Percentiles rank a stretch among this genome's conserved stretches.
These are phyloP conservation scores for Sycobia sp. DNA, from an alignment of 1,140 invertebrate species.

Conservation along the genomic window DNA sequence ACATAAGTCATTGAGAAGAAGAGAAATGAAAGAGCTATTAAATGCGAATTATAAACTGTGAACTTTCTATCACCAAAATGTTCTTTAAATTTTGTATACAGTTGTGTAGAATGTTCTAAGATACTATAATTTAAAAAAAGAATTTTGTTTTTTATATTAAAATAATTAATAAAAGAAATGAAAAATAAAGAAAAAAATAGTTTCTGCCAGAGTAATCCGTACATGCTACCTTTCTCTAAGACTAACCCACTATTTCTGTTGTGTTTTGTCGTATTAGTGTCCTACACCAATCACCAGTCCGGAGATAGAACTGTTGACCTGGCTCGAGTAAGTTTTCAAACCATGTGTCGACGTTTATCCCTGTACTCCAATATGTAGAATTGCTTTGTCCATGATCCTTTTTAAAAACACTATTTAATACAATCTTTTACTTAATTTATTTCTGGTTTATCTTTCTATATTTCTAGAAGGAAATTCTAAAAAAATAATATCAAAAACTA, in stretches of 20 bases:
- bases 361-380: constrained; percentile 40
- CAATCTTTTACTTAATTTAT: not conserved
- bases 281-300: constrained; percentile 81
- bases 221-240: constrained; percentile 12
- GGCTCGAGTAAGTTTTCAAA: constrained; percentile 76
- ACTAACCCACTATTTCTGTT: constrained; percentile 58
- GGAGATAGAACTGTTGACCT: constrained; percentile 84
- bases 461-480: no score
- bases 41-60: no score
- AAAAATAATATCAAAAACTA: no score
- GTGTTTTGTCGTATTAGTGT: constrained; percentile 68
- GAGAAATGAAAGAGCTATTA: no score
- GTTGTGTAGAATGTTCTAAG: not conserved
- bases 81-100: not conserved
- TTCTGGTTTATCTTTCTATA: not conserved
- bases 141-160: not conserved
- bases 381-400: constrained; percentile 32
- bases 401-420: constrained; percentile 23
- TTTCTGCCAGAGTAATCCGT: constrained; percentile 23
- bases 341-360: constrained; percentile 47
- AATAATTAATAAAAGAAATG: not conserved
- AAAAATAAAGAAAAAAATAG: not conserved
- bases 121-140: not conserved
- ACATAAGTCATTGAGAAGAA: no score
- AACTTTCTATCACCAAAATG: no score